These are phyloP conservation scores for Nannobrachium achirus DNA, from an alignment of 2,113 vertebrate species.

Conservation along the genomic window DNA sequence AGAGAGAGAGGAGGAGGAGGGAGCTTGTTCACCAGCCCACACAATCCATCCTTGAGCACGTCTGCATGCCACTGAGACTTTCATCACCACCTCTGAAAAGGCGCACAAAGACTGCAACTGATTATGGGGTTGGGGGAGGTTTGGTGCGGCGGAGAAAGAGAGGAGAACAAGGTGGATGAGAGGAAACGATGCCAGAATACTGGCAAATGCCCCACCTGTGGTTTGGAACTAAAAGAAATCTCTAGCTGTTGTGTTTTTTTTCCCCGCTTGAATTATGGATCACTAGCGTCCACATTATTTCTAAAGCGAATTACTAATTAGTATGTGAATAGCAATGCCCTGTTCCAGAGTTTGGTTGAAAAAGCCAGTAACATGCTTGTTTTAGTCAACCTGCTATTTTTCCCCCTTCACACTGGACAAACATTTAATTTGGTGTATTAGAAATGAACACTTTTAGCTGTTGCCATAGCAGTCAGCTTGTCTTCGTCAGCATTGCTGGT, in stretches of 20 bases:
- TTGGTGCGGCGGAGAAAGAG: conserved; percentile 27
- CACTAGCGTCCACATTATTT: conserved; percentile 32
- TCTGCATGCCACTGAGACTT: conserved; percentile 51
- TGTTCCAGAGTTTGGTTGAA: not conserved
- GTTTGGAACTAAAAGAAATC: conserved; percentile 26
- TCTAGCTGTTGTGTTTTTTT: conserved; percentile 44
- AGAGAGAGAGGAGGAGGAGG: conserved; percentile 56
- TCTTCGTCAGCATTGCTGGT: not conserved
- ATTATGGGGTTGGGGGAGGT: conserved; percentile 30
- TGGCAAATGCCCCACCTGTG: conserved; percentile 19
- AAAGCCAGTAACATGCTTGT: conserved; percentile 14
- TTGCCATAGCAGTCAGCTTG: not conserved
- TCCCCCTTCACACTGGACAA: conserved; percentile 26
- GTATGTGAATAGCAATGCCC: conserved; percentile 16
- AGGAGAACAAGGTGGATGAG: conserved; percentile 37
- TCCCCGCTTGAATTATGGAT: conserved; percentile 43
- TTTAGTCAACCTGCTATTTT: conserved; percentile 14
- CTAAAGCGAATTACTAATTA: conserved; percentile 37
- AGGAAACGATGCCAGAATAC: conserved; percentile 42
- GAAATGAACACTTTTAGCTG: conserved; percentile 7
- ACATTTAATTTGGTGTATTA: conserved; percentile 17
- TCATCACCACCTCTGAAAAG: conserved; percentile 55
- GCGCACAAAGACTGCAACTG: conserved; percentile 38
- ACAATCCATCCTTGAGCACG: conserved; percentile 53
- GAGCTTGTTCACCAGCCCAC: conserved; percentile 65